Evolutionary conservation across 1,140 invertebrate genomes (phyloP), one percentile per base, ranked within the genome.

Genomic region (Hesperophylax magnus): DNA sequence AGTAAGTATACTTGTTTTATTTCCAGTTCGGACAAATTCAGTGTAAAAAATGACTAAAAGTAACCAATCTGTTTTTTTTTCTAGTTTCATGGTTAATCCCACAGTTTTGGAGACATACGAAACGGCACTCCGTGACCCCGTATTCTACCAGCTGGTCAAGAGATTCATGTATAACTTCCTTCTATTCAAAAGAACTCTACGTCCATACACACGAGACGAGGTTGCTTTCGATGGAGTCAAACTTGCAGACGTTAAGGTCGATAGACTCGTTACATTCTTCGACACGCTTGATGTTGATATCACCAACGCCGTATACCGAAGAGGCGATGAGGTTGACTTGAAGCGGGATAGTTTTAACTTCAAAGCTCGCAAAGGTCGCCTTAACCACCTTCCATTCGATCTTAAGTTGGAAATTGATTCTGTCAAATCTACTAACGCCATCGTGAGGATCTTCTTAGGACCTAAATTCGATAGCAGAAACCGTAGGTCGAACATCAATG

Each of bases 331-430:
- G 52, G 14, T 65, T 1, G 61, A 54, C 5, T 14, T 5, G 5
- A 77, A 78, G 18, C 84, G 85, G 39, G 84, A 84, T 11, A 58
- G 85, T 7, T 65, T 80, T 31, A 56, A 56, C 0, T 80, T 87
- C 79, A 74, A 77, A 27, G 84, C 85, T 47, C 86, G 87, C 74
- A 86, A 90, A 83, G 78, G 82, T 3, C 89, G 90, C 78, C 87
- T 93, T 9, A 93, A 93, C 85, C 92, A 93, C 86, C 88, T 92
- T 24, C 89, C 90, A 2, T 93, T 92, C 88, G 90, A 89, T 80
- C 90, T 91, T 15, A 90, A 89, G 77, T 88, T 93, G 67, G 88
- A 89, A 6, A 88, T 93, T 20, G 86, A 88, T 82, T 91, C 91
- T n/a, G 90, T 92, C 63, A 92, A 91, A 76, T 85, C 86, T 0